Percentiles rank a stretch among this genome's conserved stretches.
These are phyloP conservation scores for Sciurus carolinensis DNA, from an alignment of 2,797 vertebrate genomes.

Conservation along the genomic window DNA sequence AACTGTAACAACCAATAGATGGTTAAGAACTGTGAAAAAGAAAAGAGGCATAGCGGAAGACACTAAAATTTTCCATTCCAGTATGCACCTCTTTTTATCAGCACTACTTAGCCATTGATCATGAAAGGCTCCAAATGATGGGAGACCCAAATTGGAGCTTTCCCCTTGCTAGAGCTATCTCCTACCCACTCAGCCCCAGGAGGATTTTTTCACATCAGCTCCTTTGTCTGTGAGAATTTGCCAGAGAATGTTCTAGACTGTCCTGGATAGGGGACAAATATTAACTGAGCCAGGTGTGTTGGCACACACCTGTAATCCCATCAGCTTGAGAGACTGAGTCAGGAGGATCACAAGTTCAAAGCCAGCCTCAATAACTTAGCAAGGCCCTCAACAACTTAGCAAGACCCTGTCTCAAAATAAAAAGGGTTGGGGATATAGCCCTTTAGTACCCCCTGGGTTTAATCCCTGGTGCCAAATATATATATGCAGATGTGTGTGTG, in stretches of 20 bases:
- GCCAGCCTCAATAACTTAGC: too few species aligned
- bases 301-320: too few species aligned
- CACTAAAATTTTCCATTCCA: not conserved
- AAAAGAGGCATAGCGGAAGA: not conserved
- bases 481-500: too few species aligned
- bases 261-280: not conserved
- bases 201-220: not conserved
- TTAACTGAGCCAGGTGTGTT: not conserved
- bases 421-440: too few species aligned
- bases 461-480: too few species aligned
- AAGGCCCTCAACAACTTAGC: too few species aligned
- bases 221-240: not conserved
- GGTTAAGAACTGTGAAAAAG: not conserved
- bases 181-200: not conserved
- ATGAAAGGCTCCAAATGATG: not conserved
- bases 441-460: too few species aligned
- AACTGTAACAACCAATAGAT: not conserved
- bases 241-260: slow-evolving; percentile 43
- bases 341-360: too few species aligned
- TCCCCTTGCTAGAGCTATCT: not conserved
- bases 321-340: too few species aligned
- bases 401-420: too few species aligned
- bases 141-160: not conserved
- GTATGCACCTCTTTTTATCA: not conserved
- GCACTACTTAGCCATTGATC: not conserved